Evolutionary conservation across 1,140 invertebrate genomes (phyloP), one percentile per base, ranked within the genome.

Genomic region (Zaprionus camerounensis): DNA sequence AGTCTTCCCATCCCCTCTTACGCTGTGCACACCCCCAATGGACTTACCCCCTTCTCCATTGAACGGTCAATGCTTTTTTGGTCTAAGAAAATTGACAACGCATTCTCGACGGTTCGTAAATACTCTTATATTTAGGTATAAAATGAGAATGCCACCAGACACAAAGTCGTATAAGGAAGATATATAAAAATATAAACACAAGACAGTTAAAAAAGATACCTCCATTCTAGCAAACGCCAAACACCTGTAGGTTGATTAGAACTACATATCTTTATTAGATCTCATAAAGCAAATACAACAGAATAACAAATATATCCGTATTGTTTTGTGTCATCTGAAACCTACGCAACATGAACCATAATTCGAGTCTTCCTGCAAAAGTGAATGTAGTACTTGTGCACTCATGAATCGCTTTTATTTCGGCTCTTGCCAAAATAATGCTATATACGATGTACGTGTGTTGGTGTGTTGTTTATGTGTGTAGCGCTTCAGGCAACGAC

Each of bases 371-470:
- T 51, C 59, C 57, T n/a, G 41, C 5, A 22, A 20, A 2, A 28
- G 38, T 11, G 12, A 20, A 36, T 57, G 31, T 61, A 44, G 2
- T 5, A 5, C 34, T 20, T 51, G 46, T 68, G 56, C 57, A 28
- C 38, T 36, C 49, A 34, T 77, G 69, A 71, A 49, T 17, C 36
- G 46, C 46, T 71, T 67, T 61, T 24, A 38, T 53, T 73, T 74
- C 44, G 55, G 17, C 49, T 65, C 36, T 61, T 62, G 66, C 81
- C 70, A 74, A 84, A 77, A 73, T 80, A 59, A 69, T 69, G 38
- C 41, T 41, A 51, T 17, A 20, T 49, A 13, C 11, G 17, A 11
- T 51, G 11, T 2, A 24, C 5, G 46, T 51, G 17, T 20, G 28
- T 26, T 57, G 46, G 15, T 36, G 57, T 58, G 34, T 24, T 53